A percentile compares a stretch with the other conserved stretches of the same genome.
These are phyloP conservation scores for Pipistrellus pipistrellus DNA, from an alignment of 2,797 vertebrate species.

Conservation along the genomic window DNA sequence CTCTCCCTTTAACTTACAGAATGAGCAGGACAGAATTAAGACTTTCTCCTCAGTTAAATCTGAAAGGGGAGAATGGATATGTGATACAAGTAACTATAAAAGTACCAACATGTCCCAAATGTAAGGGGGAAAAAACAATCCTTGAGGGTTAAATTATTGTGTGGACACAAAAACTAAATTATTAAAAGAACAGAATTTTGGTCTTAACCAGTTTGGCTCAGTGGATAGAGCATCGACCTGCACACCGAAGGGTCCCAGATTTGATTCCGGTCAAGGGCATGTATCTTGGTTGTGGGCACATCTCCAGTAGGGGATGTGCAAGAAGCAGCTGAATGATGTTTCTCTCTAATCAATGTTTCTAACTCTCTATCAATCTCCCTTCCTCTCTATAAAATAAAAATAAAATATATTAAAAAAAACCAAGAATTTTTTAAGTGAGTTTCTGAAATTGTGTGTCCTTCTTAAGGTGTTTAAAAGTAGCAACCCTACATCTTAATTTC, in stretches of 20 bases:
- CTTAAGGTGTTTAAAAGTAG: not conserved
- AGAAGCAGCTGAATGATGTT: no score
- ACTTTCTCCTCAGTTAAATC: slow-evolving; percentile 3
- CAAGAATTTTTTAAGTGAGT: not conserved
- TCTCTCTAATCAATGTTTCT: no score
- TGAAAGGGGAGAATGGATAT: not conserved
- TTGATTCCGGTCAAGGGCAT: no score
- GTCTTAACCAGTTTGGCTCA: not conserved
- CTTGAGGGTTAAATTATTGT: not conserved
- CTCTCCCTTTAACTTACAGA: slow-evolving; percentile 32
- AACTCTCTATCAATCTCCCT: no score
- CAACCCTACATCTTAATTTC: not conserved
- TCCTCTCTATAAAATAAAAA: no score
- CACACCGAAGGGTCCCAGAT: no score
- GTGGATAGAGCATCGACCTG: no score
- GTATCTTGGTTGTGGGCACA: no score
- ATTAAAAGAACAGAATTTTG: not conserved
- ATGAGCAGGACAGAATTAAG: not conserved
- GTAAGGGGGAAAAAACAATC: not conserved
- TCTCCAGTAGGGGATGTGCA: no score
- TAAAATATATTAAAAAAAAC: not conserved
- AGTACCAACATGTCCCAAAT: not conserved
- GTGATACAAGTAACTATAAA: not conserved
- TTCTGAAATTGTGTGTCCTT: slow-evolving; percentile 5
- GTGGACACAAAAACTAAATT: not conserved